Base-by-base conservation (phyloP, 2,113 vertebrate genomes). In the Carettochelys insculpta region DNA sequence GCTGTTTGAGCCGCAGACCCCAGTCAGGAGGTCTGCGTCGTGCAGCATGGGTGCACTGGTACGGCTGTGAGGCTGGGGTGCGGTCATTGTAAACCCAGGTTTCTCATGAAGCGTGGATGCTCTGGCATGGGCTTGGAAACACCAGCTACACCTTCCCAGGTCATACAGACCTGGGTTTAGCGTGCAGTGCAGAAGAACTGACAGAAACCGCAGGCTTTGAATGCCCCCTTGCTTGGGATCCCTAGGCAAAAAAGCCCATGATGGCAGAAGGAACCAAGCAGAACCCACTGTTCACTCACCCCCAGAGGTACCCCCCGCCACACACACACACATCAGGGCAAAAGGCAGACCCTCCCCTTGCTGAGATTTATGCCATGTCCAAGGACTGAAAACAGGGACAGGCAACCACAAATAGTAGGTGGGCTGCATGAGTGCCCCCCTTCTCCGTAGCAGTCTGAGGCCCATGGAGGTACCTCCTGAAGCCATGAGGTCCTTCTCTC, bases 241-340 rank as follows among this genome's bases (percentile, higher is more conserved):
- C n/a, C 34, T n/a, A 77, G 85, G 34, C 1, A 58, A 50, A 45
- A 4, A 29, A 14, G 22, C 6, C 5, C 77, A 43, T 0, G 8
- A n/a, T n/a, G n/a, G 17, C 5, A 90, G 85, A 87, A 38, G 20
- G 65, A 92, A 94, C 13, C 3, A 47, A 85, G 31, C 25, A 85
- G 80, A 86, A n/a, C 8, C 83, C 61, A 0, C 0, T 8, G 5
- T 19, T 8, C 0, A 2, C 78, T 78, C 25, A 1, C 20, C 24
- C 71, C 11, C 34, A 38, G 9, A 53, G 80, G 38, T 41, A 5
- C 29, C n/a, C 4, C 5, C 47, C 4, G 19, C 11, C n/a, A n/a
- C n/a, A n/a, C n/a, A n/a, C n/a, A n/a, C n/a, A n/a, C n/a, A 5
- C 79, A 78, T 29, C 58, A 82, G 5, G n/a, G 43, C 11, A 93